Percentiles rank a stretch among this genome's conserved stretches.
Evolutionary conservation across 2,888 invertebrate species (phyloP).

Genomic region (Apamea monoglypha): DNA sequence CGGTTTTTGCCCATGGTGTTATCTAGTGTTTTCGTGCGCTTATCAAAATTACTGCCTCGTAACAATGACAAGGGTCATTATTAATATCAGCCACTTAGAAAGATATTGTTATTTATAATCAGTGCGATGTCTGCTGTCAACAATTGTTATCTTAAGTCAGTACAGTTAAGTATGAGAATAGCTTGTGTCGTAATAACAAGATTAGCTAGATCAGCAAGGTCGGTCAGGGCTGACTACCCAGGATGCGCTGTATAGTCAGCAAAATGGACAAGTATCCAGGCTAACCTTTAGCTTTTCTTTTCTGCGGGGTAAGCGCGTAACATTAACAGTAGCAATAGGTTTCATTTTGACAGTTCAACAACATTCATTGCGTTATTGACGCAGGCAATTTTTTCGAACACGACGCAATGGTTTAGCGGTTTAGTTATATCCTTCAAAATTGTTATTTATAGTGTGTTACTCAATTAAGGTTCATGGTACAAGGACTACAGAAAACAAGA

Average conservation of each 20-base stretch:
- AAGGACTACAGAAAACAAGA: no score
- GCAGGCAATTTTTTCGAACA: neutral
- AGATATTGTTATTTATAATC: constrained; percentile 35
- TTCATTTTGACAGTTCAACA: no score
- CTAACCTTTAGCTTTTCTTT: neutral
- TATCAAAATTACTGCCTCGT: constrained; percentile 24
- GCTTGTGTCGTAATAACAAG: neutral
- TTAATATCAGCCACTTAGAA: constrained; percentile 6
- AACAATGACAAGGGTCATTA: constrained; percentile 45
- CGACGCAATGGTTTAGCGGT: neutral
- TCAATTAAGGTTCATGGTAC: no score
- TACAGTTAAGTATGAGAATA: constrained; percentile 17
- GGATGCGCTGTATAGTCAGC: neutral
- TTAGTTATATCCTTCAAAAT: no score
- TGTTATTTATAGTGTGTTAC: no score
- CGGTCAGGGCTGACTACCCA: neutral
- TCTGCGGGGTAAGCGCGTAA: no score
- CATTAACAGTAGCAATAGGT: no score
- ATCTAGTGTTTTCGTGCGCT: constrained; percentile 31
- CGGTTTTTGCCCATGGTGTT: neutral
- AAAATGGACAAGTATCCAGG: neutral
- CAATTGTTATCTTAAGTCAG: constrained; percentile 21
- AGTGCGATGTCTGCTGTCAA: constrained; percentile 7
- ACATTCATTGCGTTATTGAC: neutral
- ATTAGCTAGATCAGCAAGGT: constrained; percentile 14